Base-by-base conservation (phyloP, 2,888 invertebrate species). In the Rotaria sp. region DNA sequence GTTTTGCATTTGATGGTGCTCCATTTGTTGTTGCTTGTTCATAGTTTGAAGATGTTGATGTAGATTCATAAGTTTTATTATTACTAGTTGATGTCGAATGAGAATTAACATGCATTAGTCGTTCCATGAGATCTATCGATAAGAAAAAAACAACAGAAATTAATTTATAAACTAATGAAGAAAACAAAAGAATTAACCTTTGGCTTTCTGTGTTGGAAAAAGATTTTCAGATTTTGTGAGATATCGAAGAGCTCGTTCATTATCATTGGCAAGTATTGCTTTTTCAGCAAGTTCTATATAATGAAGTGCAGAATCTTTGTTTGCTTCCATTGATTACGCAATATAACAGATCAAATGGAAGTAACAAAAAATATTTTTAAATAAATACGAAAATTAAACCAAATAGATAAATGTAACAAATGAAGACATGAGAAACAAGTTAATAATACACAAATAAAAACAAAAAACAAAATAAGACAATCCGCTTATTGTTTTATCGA, bases 261-360 rank as follows among this genome's bases (percentile, higher is more conserved):
- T 41, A 10, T 80, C 80, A 45, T 45, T 45, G 2, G 45, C n/a
- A 45, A 80, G 45, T 45, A 80, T 80, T 24, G 80, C 45, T 26
- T 41, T 80, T 45, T 80, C 45, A 24, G 80, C 80, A n/a, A 80
- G 45, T 45, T 80, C 80, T 26, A 80, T 80, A 80, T 45, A 80
- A n/a, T 45, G 41, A 3, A 80, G 45, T 45, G 45, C 45, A 2
- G 41, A 41, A n/a, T 41, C 80, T 80, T 80, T 80, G n/a, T 80
- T 80, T n/a, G 80, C 80, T 45, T 80, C 80, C 80, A 80, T 80
- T 35, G 35, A 67, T 67, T 18, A 67, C 15, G 18, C 15, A 21
- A 21, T 7, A 67, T 38, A 26, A 35, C 0, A 67, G n/a, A 10
- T 11, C 67, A 15, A 11, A 18, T 35, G 30, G 18, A 15, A 11